Percentiles rank a stretch among this genome's conserved stretches.
Conservation (phyloP, 2,888 invertebrate species). For the Hoplodrina ambigua region DNA sequence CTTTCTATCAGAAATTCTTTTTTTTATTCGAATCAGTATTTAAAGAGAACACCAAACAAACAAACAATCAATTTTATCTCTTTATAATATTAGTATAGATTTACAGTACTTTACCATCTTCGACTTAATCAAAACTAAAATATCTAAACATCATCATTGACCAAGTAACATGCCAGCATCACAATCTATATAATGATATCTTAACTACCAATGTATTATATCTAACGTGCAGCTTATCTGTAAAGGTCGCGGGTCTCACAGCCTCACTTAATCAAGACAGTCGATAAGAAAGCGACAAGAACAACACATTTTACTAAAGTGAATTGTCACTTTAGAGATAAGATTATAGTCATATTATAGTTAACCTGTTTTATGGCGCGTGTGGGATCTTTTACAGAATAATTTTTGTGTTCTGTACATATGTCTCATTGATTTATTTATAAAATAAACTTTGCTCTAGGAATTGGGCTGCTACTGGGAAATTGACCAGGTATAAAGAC, state of each 20-base stretch:
- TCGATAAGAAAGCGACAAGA: constrained; percentile 47
- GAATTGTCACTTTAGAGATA: constrained; percentile 51
- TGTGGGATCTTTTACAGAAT: not conserved
- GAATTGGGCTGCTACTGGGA: too few relatives aligned
- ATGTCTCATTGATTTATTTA: not conserved
- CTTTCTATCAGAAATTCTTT: too few relatives aligned
- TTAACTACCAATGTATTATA: constrained; percentile 44
- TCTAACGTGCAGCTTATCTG: constrained; percentile 12
- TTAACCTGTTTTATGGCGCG: constrained; percentile 15
- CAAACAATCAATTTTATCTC: too few relatives aligned
- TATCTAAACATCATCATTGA: not conserved
- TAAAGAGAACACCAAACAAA: too few relatives aligned
- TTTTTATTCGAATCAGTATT: too few relatives aligned
- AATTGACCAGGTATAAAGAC: too few relatives aligned
- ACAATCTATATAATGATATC: constrained; percentile 23
- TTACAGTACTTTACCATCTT: too few relatives aligned
- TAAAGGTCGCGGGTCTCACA: constrained; percentile 43
- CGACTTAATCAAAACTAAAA: not conserved
- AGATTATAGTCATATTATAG: constrained; percentile 31
- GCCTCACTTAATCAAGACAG: constrained; percentile 26
- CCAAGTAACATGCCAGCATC: not conserved
- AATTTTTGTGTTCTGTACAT: not conserved
- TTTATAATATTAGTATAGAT: too few relatives aligned
- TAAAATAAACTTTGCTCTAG: too few relatives aligned
- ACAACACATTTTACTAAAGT: constrained; percentile 49